Conservation (phyloP, 2,113 vertebrate genomes). For the Himantopus leucocephalus region DNA sequence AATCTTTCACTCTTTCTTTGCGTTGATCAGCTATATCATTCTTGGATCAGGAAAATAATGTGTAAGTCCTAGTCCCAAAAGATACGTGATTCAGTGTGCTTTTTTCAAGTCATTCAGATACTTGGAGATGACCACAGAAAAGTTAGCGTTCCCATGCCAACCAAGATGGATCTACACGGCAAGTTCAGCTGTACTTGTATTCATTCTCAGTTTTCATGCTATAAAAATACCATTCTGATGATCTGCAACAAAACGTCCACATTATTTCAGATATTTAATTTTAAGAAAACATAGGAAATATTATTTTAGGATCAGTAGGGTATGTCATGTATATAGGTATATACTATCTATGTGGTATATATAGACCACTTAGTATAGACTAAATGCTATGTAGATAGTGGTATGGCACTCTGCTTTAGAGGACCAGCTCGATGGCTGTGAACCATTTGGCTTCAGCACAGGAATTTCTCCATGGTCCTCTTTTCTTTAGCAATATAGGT, state of each 20-base stretch:
- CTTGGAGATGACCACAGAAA: neutral
- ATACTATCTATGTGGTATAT: rapidly evolving
- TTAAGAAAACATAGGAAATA: neutral
- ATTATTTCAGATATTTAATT: neutral
- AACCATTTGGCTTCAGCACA: neutral
- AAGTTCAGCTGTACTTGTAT: neutral
- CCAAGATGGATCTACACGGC: neutral
- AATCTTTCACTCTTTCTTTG: neutral
- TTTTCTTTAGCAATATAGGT: neutral
- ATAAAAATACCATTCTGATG: neutral
- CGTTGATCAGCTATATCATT: neutral
- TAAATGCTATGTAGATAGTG: neutral
- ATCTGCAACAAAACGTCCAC: neutral
- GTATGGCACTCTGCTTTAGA: neutral
- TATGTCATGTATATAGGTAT: neutral
- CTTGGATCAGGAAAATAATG: neutral
- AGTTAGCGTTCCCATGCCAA: neutral
- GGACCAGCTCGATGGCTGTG: neutral
- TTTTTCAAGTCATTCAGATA: neutral
- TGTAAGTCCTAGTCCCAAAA: neutral
- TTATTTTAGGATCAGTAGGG: neutral
- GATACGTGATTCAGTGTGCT: rapidly evolving
- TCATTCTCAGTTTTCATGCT: neutral
- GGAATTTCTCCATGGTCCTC: neutral
- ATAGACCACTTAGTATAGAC: neutral